Evolutionary conservation across 1,140 invertebrate species (phyloP), one percentile per base, ranked within the genome.

Genomic region (Euglossa dilemma): DNA sequence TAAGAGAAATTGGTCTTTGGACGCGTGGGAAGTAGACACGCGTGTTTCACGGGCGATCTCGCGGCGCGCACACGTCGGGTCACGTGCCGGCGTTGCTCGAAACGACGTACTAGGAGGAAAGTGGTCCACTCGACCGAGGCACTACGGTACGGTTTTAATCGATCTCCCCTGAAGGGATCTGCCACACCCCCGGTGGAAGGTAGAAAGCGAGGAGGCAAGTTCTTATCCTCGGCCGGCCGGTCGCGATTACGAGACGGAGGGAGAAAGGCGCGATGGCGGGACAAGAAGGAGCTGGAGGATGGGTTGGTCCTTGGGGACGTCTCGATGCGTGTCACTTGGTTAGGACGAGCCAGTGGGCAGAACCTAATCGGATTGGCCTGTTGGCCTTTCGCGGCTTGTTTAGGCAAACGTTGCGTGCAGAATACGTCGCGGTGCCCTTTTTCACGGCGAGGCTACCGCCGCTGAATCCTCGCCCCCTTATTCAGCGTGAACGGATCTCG

Each of bases 311-410:
- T 83, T 71, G 45, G 75, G 79, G 50, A 83, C 50, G 77, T 57
- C 52, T 18, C 75, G 70, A 71, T 63, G 61, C 75, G 69, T 75
- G 54, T 84, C 73, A 73, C 78, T 73, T 85, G 73, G 61, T 83
- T 86, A 82, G 73, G 28, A 47, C 80, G 83, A 80, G 75, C 47
- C 73, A 83, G 8, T 78, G 77, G 69, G 47, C 70, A 83, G 75
- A 78, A 85, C 76, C 63, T 88, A 88, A 90, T 81, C 75, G 79
- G 73, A 75, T 83, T 77, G 6, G 6, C 63, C 50, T 23, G 72
- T 12, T 70, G 59, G 56, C 74, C 74, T 12, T 71, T 28, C 45
- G 25, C 43, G 61, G 73, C 16, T 71, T 66, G 67, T 74, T 79
- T 76, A 66, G 70, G 47, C 77, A 66, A 82, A 69, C 61, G 85